These are phyloP conservation scores for Eidolon helvum DNA, from an alignment of 2,113 vertebrate species.

Conservation along the genomic window DNA sequence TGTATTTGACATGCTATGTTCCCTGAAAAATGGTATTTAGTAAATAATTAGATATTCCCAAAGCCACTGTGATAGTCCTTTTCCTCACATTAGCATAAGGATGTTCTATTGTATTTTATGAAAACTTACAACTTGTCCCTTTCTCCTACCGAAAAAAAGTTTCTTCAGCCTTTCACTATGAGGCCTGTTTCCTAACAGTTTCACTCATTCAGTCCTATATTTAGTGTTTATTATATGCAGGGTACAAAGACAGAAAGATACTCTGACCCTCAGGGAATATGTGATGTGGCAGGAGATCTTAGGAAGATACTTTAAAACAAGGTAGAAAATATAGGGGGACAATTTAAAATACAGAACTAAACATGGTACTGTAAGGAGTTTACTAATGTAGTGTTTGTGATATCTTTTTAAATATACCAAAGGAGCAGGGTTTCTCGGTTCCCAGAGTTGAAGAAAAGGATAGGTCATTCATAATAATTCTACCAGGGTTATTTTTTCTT, in stretches of 20 bases:
- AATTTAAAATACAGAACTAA: neutral
- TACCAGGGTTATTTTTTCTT: neutral
- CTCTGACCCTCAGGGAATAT: neutral
- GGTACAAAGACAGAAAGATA: neutral
- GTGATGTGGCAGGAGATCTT: neutral
- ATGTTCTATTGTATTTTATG: neutral
- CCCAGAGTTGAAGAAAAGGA: neutral
- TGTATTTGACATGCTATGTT: neutral
- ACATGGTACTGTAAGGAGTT: neutral
- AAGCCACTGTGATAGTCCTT: neutral
- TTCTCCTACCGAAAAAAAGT: neutral
- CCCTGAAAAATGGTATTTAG: neutral
- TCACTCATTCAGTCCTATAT: neutral
- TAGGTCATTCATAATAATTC: neutral
- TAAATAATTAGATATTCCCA: neutral
- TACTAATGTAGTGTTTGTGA: neutral
- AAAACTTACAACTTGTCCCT: neutral
- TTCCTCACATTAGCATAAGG: neutral
- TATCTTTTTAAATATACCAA: neutral
- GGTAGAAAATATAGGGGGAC: neutral
- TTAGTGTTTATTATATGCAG: neutral
- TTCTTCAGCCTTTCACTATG: neutral
- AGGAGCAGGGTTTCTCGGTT: neutral
- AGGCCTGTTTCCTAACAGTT: neutral
- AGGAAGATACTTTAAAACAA: slow-evolving; percentile 3